A percentile compares a stretch with the other conserved stretches of the same genome.
Evolutionary conservation across 35 echinoderm and acorn worm genomes (phyloP).

Genomic region (Eucidaris tribuloides): DNA sequence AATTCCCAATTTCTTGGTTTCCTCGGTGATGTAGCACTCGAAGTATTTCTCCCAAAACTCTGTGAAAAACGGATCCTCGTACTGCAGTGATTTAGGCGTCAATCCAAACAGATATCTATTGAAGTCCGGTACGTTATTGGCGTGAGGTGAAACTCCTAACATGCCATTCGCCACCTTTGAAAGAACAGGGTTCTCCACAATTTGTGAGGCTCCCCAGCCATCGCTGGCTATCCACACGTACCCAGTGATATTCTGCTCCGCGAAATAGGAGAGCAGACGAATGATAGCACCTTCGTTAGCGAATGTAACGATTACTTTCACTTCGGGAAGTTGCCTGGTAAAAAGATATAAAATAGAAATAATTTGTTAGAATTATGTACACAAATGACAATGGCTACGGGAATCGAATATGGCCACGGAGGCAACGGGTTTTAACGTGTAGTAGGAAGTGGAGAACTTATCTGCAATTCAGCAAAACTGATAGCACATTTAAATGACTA

Average conservation of each 20-base stretch:
- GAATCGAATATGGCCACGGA: too few species aligned
- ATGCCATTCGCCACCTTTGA: constrained; percentile 69
- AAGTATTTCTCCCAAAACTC: constrained; percentile 69
- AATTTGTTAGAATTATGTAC: background rate
- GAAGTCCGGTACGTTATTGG: background rate
- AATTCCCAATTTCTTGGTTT: background rate
- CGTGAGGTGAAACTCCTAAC: constrained; percentile 54
- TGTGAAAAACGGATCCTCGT: constrained; percentile 75
- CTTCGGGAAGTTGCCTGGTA: constrained; percentile 55
- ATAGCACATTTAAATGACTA: too few species aligned
- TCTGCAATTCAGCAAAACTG: too few species aligned
- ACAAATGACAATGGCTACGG: too few species aligned
- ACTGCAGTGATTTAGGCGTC: background rate
- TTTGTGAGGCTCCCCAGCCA: constrained; percentile 56
- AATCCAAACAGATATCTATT: constrained; percentile 37
- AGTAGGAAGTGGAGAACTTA: too few species aligned
- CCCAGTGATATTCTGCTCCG: constrained; percentile 33
- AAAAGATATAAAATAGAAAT: background rate
- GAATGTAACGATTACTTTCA: constrained; percentile 67
- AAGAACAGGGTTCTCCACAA: constrained; percentile 9
- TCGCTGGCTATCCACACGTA: constrained; percentile 81
- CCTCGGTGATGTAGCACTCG: constrained; percentile 36
- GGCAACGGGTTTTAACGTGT: too few species aligned
- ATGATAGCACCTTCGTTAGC: constrained; percentile 71
- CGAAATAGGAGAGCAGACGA: constrained; percentile 51